Evolutionary conservation across 2,797 vertebrate genomes (phyloP), one percentile per base, ranked within the genome.

Genomic region (Sitta carolinensis): DNA sequence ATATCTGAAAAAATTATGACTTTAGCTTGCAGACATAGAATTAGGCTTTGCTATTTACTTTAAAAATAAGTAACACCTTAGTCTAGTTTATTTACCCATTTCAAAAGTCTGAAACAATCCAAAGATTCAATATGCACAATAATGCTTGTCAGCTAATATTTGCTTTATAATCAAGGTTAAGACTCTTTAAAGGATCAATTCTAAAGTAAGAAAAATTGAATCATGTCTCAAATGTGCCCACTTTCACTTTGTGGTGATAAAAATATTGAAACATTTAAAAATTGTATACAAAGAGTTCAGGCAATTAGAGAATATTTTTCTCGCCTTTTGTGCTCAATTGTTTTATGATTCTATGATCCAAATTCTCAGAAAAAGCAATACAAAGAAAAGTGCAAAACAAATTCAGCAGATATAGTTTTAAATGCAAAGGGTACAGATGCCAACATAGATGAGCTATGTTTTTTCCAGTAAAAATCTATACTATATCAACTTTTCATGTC

Each of bases 211-310:
- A 52, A 8, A 23, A 45, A 76, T 38, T 29, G 13, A 45, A 68
- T 13, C 0, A 0, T 20, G 3, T n/a, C 10, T 67, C 59, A 51
- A 51, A 51, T n/a, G 22, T 59, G 7, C 2, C 18, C 43, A 6
- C n/a, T 52, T 67, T 20, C 26, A 38, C 5, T 52, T 59, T n/a
- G 13, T 19, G 19, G 8, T 52, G 3, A n/a, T 68, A 59, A 16
- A 23, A 45, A 76, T 67, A 29, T 2, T 45, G 2, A 19, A 36
- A 4, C 2, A 9, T 59, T 9, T 4, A 11, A 16, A 45, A 38
- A 25, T 45, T 23, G 2, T 11, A 11, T 16, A 7, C 10, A 19
- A 59, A 52, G 2, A 4, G 4, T 45, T 68, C 27, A n/a, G 38
- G 7, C 4, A 52, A 45, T n/a, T 67, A 67, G 10, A 45, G 18